Percentiles rank a stretch among this genome's conserved stretches.
Evolutionary conservation across 2,797 vertebrate species (phyloP).

Genomic region (Trematomus bernacchii): DNA sequence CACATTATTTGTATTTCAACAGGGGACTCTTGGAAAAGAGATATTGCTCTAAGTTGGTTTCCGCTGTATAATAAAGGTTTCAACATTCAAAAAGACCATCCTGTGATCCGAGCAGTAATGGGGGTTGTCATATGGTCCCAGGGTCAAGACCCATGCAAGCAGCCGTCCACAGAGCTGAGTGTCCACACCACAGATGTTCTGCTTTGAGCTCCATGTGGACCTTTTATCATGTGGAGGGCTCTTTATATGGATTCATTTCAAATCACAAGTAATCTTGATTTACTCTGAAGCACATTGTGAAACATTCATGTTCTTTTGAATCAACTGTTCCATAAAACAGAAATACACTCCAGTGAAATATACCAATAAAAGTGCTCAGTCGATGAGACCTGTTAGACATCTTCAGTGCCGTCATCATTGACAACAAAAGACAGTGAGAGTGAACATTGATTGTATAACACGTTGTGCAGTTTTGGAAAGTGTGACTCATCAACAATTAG

Average conservation of each 20-base stretch:
- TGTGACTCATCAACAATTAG: constrained; percentile 32
- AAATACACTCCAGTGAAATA: constrained; percentile 10
- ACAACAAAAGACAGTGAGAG: constrained; percentile 17
- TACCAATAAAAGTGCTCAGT: constrained; percentile 17
- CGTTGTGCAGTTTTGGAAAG: constrained; percentile 13
- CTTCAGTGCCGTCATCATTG: constrained; percentile 18
- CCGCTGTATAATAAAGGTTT: background rate
- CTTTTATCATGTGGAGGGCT: background rate
- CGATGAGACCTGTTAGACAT: constrained; percentile 5
- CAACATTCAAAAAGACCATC: background rate
- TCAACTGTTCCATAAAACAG: constrained; percentile 6
- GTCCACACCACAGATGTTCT: constrained; percentile 23
- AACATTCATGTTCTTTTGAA: constrained; percentile 11
- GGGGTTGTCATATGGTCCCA: background rate
- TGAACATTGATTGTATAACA: constrained; percentile 24
- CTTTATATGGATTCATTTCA: constrained; percentile 18
- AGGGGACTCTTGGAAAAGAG: background rate
- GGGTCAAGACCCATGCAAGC: background rate
- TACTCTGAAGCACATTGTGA: constrained; percentile 3
- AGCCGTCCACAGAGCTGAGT: background rate
- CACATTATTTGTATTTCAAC: background rate
- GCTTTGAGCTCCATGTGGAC: constrained; percentile 11
- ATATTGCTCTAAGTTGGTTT: background rate
- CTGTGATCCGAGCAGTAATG: background rate
- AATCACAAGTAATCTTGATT: background rate